Evolutionary conservation across 2,113 vertebrate genomes (phyloP).

Genomic region (Octodon degus): DNA sequence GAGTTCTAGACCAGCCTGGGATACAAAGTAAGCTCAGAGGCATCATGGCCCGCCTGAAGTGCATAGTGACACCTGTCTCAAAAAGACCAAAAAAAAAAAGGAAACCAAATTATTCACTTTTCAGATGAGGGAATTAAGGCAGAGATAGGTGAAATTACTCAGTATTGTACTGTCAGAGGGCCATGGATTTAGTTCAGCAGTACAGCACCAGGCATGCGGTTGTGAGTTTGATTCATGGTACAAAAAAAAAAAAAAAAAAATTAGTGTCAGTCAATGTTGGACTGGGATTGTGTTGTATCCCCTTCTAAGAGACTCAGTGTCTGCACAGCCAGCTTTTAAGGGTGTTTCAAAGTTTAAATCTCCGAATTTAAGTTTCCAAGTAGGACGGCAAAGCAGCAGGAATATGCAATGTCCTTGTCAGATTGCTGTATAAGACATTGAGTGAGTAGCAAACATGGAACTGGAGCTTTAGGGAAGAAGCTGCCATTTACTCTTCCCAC

Average conservation of each 20-base stretch:
- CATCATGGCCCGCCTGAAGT: too few relatives aligned
- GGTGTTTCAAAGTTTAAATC: not conserved
- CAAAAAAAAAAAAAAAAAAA: too few relatives aligned
- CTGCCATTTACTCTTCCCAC: not conserved
- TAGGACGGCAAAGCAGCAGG: not conserved
- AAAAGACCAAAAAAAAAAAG: too few relatives aligned
- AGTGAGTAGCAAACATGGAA: not conserved
- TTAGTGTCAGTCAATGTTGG: not conserved
- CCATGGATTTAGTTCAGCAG: too few relatives aligned
- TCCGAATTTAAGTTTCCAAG: conserved; percentile 36
- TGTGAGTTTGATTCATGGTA: too few relatives aligned
- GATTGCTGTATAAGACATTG: not conserved
- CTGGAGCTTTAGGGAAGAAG: not conserved
- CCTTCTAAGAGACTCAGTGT: not conserved
- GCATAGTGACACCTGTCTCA: too few relatives aligned
- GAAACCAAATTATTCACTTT: conserved; percentile 18
- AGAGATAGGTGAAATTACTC: not conserved
- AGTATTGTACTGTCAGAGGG: not conserved
- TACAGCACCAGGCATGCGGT: too few relatives aligned
- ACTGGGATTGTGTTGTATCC: not conserved
- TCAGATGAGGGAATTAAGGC: not conserved
- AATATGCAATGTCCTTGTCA: not conserved
- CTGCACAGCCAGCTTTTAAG: not conserved
- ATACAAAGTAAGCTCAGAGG: too few relatives aligned
- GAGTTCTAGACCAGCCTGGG: too few relatives aligned